Conservation (phyloP, 1,140 invertebrate genomes). For the Cryptotermes secundus region DNA sequence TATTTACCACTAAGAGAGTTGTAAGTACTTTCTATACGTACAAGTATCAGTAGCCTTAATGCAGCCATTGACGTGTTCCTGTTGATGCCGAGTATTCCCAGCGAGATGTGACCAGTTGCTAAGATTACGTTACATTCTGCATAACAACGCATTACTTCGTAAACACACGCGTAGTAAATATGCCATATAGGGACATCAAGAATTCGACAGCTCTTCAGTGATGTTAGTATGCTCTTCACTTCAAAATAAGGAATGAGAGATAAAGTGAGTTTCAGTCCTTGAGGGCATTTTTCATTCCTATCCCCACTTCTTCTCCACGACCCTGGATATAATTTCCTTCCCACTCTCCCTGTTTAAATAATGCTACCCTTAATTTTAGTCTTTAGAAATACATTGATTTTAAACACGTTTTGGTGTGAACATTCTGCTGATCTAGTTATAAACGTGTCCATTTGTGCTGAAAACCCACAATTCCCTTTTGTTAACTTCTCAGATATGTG, state of each 20-base stretch:
- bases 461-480: neutral
- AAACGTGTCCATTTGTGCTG: neutral
- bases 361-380: neutral
- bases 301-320: constrained; percentile 1
- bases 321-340: neutral
- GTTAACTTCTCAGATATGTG: neutral
- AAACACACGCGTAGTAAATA: too few species aligned
- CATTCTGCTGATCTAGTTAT: neutral
- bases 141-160: neutral
- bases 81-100: neutral
- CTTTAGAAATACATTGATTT: neutral
- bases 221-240: neutral
- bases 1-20: too few species aligned
- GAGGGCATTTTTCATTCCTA: neutral
- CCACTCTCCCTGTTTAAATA: neutral
- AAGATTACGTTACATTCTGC: neutral
- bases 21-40: neutral
- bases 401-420: neutral
- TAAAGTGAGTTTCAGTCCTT: neutral
- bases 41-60: neutral
- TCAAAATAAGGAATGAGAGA: constrained; percentile 4
- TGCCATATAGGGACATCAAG: neutral
- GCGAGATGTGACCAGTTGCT: neutral
- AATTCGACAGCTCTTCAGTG: neutral
- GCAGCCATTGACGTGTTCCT: neutral